Evolutionary conservation across 2,797 vertebrate genomes (phyloP), one percentile per base, ranked within the genome.

Genomic region (Crax fasciolata): DNA sequence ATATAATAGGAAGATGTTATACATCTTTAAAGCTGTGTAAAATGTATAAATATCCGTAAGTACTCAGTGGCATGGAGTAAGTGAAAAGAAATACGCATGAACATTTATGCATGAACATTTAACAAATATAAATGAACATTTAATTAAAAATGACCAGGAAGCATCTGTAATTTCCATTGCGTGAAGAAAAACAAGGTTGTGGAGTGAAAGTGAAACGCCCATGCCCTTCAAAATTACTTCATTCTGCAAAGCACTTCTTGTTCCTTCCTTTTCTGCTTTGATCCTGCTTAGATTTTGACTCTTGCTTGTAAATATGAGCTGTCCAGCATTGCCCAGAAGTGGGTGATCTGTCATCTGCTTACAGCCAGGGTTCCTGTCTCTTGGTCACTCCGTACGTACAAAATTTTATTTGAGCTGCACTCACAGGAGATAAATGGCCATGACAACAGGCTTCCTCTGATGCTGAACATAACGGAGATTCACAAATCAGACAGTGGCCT

Each of bases 401-500:
- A 90, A 79, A 91, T 96, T 88, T 94, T 85, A 77, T 84, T 90
- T 70, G 46, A 76, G 51, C 54, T 87, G 48, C 46, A 49, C 75
- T 94, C 7, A 0, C 38, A 87, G 87, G 73, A 92, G 76, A 89
- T 58, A 79, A 94, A 94, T 82, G 91, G 84, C 89, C 78, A 46
- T 70, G 91, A 91, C 71, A 87, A 75, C 58, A 80, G 77, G 49
- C 65, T 89, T 89, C 58, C 76, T 93, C 62, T 20, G 0, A 49
- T 77, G 54, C 70, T 62, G 73, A 77, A 52, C 76, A 81, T 96
- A 89, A 92, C 83, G 86, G 88, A 86, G 67, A 86, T 68, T 82
- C 87, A 88, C 94, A 94, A 91, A 91, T 87, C 84, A 82, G 61
- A 55, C 90, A 84, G 79, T 75, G 71, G 65, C 25, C 30, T 73